Evolutionary conservation across 1,140 invertebrate species (phyloP).

Genomic region (Aphis gossypii): DNA sequence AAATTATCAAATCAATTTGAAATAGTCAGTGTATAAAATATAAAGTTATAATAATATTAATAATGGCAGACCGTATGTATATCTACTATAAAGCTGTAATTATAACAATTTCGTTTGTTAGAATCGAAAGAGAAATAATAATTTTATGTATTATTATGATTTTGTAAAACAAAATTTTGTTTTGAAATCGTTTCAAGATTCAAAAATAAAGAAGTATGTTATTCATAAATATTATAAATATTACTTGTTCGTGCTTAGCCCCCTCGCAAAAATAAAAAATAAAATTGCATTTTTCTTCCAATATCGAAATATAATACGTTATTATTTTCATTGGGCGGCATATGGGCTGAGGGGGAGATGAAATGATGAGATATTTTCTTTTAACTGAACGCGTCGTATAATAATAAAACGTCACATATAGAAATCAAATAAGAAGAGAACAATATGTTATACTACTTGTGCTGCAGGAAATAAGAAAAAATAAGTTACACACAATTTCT

Average conservation of each 20-base stretch:
- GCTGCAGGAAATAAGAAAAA: slow-evolving; percentile 28
- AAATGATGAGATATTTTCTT: slow-evolving; percentile 27
- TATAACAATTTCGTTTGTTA: not conserved
- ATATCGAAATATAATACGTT: slow-evolving; percentile 19
- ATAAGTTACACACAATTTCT: not conserved
- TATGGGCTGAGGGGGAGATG: not conserved
- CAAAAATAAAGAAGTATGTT: slow-evolving; percentile 4
- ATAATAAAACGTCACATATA: slow-evolving; percentile 46
- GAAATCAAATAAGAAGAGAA: slow-evolving; percentile 42
- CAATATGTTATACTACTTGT: not conserved
- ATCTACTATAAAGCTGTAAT: not conserved
- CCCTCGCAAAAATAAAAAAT: not conserved
- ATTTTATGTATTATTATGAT: not conserved
- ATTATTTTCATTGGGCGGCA: slow-evolving; percentile 13
- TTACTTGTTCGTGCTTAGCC: not conserved
- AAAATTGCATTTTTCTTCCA: slow-evolving; percentile 42
- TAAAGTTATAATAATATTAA: not conserved
- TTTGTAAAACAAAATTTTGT: not conserved
- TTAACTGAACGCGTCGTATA: slow-evolving; percentile 31
- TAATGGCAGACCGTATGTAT: not conserved
- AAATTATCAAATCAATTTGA: not conserved
- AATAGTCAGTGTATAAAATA: not conserved
- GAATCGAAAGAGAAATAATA: not conserved
- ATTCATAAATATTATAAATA: slow-evolving; percentile 43
- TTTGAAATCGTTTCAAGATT: not conserved